Evolutionary conservation across 2,113 vertebrate genomes (phyloP).

Genomic region (Megaceryle torquata): DNA sequence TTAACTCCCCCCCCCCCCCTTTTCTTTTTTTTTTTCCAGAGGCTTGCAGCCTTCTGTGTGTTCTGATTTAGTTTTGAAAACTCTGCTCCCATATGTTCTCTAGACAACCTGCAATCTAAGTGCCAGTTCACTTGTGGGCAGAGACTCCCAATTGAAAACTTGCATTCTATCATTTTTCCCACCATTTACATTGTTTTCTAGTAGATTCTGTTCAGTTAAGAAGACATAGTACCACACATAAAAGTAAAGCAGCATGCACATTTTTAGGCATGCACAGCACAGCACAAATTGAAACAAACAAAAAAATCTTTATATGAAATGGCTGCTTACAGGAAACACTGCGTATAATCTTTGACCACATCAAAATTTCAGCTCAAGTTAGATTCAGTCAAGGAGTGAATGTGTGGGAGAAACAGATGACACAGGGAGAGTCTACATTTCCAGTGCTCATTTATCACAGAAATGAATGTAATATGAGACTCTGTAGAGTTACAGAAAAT

Average conservation of each 20-base stretch:
- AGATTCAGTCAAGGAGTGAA: not conserved
- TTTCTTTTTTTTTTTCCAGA: too few relatives aligned
- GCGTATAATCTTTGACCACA: not conserved
- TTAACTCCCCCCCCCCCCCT: not conserved
- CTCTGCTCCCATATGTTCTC: not conserved
- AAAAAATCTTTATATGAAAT: not conserved
- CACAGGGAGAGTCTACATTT: not conserved
- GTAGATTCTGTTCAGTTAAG: not conserved
- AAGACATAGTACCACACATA: not conserved
- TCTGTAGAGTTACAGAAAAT: not conserved
- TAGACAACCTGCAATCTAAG: not conserved
- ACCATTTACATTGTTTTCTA: not conserved
- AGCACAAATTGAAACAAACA: not conserved
- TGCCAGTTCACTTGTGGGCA: not conserved
- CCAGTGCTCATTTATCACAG: not conserved
- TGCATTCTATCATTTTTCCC: not conserved
- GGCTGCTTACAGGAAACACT: conserved; percentile 26
- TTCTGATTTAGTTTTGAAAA: not conserved
- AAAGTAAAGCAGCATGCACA: not conserved
- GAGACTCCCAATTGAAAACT: not conserved
- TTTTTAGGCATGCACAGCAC: not conserved
- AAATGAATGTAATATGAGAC: not conserved
- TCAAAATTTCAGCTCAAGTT: not conserved
- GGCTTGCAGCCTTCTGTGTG: not conserved
- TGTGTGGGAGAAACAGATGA: not conserved